Evolutionary conservation across 2,888 invertebrate species (phyloP).

Genomic region (Barypeithes pellucidus): DNA sequence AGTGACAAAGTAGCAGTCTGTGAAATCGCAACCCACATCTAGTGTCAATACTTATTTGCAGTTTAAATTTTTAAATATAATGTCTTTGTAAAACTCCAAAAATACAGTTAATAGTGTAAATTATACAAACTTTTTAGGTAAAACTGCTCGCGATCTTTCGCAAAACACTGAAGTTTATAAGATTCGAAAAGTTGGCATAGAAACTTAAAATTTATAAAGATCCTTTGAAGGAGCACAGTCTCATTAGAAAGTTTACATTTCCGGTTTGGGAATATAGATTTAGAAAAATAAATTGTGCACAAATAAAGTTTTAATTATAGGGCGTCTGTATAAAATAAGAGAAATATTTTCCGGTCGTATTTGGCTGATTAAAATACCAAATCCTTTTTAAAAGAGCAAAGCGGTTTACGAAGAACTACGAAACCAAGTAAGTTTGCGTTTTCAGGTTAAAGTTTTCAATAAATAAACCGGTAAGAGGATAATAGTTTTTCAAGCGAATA

Average conservation of each 20-base stretch:
- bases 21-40: too few relatives aligned
- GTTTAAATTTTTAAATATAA: neutral
- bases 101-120: constrained; percentile 6
- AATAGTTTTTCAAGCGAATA: neutral
- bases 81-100: neutral
- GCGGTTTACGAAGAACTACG: constrained; percentile 20
- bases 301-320: constrained; percentile 25
- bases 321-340: constrained; percentile 19
- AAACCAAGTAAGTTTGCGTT: constrained; percentile 5
- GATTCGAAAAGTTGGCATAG: constrained; percentile 14
- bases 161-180: constrained; percentile 15
- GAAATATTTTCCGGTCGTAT: constrained; percentile 9
- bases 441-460: constrained; percentile 12
- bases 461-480: constrained; percentile 24
- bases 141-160: neutral
- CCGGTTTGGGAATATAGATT: constrained; percentile 15
- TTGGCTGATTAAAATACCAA: constrained; percentile 27
- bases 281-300: constrained; percentile 26
- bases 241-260: constrained; percentile 24
- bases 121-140: constrained; percentile 1
- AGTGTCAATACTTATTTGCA: too few relatives aligned
- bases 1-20: too few relatives aligned
- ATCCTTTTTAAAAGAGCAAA: constrained; percentile 27
- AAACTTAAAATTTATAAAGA: constrained; percentile 3
- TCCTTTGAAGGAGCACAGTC: constrained; percentile 12